Evolutionary conservation across 2,888 invertebrate genomes (phyloP).

Genomic region (Nemapogon koenigi): DNA sequence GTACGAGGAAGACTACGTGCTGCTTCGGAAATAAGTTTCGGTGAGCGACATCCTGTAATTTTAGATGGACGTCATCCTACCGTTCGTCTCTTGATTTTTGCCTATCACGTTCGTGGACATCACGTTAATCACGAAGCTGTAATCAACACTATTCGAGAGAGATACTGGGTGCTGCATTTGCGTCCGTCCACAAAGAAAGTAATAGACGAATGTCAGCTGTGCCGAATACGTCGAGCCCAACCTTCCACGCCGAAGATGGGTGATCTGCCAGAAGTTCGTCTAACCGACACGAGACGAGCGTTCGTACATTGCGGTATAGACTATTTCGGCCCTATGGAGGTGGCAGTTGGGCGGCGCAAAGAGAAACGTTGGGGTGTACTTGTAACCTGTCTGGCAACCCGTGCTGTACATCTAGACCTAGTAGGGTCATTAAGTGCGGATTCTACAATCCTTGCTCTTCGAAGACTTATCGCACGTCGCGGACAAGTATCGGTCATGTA

Average conservation of each 20-base stretch:
- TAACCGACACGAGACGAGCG: not conserved
- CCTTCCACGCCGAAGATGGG: slow-evolving; percentile 5
- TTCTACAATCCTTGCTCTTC: slow-evolving; percentile 11
- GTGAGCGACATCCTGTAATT: no score
- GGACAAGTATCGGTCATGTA: no score
- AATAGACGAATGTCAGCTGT: slow-evolving; percentile 2
- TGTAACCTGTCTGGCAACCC: slow-evolving; percentile 2
- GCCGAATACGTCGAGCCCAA: slow-evolving; percentile 3
- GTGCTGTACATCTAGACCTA: slow-evolving; percentile 2
- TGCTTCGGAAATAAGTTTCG: no score
- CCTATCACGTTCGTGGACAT: not conserved
- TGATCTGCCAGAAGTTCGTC: slow-evolving; percentile 3
- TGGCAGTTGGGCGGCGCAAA: slow-evolving; percentile 2
- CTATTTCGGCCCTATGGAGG: slow-evolving; percentile 4
- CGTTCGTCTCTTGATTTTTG: not conserved
- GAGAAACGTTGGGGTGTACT: slow-evolving; percentile 2
- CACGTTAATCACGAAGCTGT: not conserved
- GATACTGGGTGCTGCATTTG: not conserved
- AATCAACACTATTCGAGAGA: not conserved
- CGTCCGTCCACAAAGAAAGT: not conserved
- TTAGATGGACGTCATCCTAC: slow-evolving; percentile 7
- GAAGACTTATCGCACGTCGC: slow-evolving; percentile 15
- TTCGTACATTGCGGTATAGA: slow-evolving; percentile 5
- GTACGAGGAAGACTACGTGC: no score
- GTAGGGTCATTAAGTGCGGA: slow-evolving; percentile 4